phyloP scores from a whole-genome alignment of 2,888 invertebrate genomes.

The Eudasyphora cyanicolor region DNA sequence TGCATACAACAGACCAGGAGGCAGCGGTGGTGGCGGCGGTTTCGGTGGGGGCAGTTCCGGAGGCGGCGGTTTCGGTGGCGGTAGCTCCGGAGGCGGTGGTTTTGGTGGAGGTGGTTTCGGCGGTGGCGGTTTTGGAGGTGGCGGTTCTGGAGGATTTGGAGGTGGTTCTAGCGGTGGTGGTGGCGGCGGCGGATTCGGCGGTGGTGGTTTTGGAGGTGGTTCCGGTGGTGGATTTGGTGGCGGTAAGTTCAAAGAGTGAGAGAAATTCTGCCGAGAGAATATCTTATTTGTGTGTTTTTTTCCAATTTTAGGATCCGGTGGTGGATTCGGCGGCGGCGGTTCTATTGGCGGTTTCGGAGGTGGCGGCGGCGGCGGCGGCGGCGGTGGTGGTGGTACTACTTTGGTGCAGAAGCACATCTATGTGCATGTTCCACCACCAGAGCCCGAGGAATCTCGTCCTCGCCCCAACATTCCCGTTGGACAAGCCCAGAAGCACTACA shows the following conservation, averaged over 20 bases:
- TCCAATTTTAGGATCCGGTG: conserved; percentile 48
- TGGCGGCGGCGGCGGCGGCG: conserved; percentile 73
- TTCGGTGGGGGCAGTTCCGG: conserved; percentile 68
- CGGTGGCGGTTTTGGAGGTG: conserved; percentile 68
- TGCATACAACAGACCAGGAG: conserved; percentile 80
- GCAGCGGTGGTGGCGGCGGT: conserved; percentile 74
- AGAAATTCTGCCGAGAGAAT: background rate
- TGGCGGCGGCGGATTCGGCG: conserved; percentile 66
- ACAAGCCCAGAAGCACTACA: conserved; percentile 93
- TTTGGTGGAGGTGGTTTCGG: conserved; percentile 61
- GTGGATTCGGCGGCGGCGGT: conserved; percentile 70
- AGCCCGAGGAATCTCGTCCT: conserved; percentile 86
- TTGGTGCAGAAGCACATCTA: conserved; percentile 93
- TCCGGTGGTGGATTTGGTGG: conserved; percentile 71
- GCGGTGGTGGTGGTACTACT: conserved; percentile 78
- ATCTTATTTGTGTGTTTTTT: no score
- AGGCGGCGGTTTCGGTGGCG: conserved; percentile 64
- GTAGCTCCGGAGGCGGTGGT: conserved; percentile 66
- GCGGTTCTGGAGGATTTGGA: conserved; percentile 71
- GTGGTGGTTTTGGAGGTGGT: conserved; percentile 69
- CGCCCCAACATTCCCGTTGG: conserved; percentile 84
- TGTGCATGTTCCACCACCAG: conserved; percentile 94
- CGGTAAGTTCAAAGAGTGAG: conserved; percentile 49
- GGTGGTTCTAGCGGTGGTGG: conserved; percentile 63
- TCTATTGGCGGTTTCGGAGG: conserved; percentile 66